phyloP scores from a whole-genome alignment of 2,797 vertebrate species.

The Squalus acanthias region DNA sequence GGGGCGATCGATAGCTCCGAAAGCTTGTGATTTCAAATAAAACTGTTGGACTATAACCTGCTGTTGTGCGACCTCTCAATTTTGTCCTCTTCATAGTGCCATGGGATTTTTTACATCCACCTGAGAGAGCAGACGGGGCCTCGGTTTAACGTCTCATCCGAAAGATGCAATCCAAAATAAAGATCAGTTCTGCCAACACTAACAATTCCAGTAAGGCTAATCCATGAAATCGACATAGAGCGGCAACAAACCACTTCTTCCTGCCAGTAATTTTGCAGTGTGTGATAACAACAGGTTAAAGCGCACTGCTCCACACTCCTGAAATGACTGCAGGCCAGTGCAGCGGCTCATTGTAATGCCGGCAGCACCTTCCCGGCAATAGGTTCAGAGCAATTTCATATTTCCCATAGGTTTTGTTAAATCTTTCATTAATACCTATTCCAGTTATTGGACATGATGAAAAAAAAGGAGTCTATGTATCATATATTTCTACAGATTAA shows the following conservation, averaged over 20 bases:
- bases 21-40: too few species aligned
- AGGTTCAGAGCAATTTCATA: neutral
- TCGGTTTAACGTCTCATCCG: too few species aligned
- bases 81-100: too few species aligned
- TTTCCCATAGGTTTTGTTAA: constrained; percentile 30
- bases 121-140: too few species aligned
- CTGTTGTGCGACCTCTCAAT: too few species aligned
- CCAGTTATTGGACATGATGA: constrained; percentile 21
- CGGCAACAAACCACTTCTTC: neutral
- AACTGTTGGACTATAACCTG: too few species aligned
- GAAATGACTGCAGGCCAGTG: neutral
- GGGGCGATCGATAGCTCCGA: too few species aligned
- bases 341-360: neutral
- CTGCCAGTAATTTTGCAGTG: neutral
- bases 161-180: neutral
- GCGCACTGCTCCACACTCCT: neutral
- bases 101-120: too few species aligned
- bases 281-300: constrained; percentile 2
- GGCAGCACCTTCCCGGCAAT: neutral
- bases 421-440: constrained; percentile 29
- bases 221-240: neutral
- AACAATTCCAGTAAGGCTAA: neutral
- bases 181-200: neutral
- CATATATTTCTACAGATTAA: constrained; percentile 34
- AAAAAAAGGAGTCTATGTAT: constrained; percentile 29